Percentiles rank a stretch among this genome's conserved stretches.
Conservation (phyloP, 2,113 vertebrate genomes). For the Telmatochromis brichardi region DNA sequence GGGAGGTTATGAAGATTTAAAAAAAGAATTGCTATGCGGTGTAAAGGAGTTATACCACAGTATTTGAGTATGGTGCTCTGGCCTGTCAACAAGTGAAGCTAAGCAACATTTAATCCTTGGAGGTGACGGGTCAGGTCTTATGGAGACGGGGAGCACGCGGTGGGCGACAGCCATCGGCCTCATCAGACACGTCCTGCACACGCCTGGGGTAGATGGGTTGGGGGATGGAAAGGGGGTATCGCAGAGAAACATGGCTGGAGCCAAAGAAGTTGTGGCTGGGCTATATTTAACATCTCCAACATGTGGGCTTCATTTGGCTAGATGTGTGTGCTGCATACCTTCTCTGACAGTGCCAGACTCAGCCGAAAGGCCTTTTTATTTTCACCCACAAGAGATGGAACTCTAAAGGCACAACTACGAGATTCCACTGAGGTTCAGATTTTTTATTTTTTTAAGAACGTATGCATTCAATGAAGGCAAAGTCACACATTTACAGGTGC, state of each 20-base stretch:
- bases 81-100: background rate
- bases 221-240: background rate
- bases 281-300: slow-evolving; percentile 71
- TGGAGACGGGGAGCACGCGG: background rate
- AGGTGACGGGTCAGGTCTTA: background rate
- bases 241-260: slow-evolving; percentile 2
- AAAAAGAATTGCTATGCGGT: background rate
- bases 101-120: background rate
- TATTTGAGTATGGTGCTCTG: background rate
- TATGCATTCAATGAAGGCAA: background rate
- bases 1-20: background rate
- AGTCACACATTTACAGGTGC: background rate
- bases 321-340: slow-evolving; percentile 49
- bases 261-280: slow-evolving; percentile 26
- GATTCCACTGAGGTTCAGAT: background rate
- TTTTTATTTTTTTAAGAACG: background rate
- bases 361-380: background rate
- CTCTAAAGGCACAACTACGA: background rate
- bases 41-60: background rate
- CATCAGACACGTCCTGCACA: slow-evolving; percentile 31
- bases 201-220: background rate
- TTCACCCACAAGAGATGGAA: background rate
- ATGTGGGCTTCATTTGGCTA: slow-evolving; percentile 67
- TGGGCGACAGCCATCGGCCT: background rate
- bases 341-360: slow-evolving; percentile 16